Evolutionary conservation across 1,140 invertebrate species (phyloP).

Genomic region (Nautilus pompilius): DNA sequence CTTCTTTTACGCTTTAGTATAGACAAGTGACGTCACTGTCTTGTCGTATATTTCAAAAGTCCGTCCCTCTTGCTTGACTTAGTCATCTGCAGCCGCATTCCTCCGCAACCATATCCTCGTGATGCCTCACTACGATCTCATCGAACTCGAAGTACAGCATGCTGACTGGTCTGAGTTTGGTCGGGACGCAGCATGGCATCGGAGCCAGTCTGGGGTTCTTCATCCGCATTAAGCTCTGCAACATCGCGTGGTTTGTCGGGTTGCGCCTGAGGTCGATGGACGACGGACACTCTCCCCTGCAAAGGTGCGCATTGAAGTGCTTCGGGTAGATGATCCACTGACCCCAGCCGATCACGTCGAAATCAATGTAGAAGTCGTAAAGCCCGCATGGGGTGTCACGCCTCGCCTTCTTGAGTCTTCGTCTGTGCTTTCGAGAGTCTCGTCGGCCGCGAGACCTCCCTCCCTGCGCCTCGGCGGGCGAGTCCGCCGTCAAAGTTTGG

Average conservation of each 20-base stretch:
- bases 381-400: slow-evolving; percentile 21
- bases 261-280: slow-evolving; percentile 23
- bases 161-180: slow-evolving; percentile 46
- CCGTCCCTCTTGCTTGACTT: no score
- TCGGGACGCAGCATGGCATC: slow-evolving; percentile 53
- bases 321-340: slow-evolving; percentile 98
- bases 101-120: slow-evolving; percentile 36
- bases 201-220: slow-evolving; percentile 27
- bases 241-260: slow-evolving; percentile 95
- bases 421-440: slow-evolving; percentile 9
- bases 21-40: no score
- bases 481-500: slow-evolving; percentile 15
- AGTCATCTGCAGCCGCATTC: slow-evolving; percentile 41
- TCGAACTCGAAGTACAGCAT: slow-evolving; percentile 54
- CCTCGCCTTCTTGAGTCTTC: slow-evolving; percentile 9
- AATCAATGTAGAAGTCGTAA: slow-evolving; percentile 80
- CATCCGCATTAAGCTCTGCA: slow-evolving; percentile 87
- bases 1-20: no score
- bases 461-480: not conserved
- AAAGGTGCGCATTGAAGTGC: slow-evolving; percentile 91
- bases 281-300: slow-evolving; percentile 81
- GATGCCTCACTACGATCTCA: slow-evolving; percentile 38
- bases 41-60: no score
- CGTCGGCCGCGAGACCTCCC: not conserved
- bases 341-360: slow-evolving; percentile 92